Percentiles rank a stretch among this genome's conserved stretches.
These are phyloP conservation scores for Halesus radiatus DNA, from an alignment of 1,140 invertebrate genomes.

Conservation along the genomic window DNA sequence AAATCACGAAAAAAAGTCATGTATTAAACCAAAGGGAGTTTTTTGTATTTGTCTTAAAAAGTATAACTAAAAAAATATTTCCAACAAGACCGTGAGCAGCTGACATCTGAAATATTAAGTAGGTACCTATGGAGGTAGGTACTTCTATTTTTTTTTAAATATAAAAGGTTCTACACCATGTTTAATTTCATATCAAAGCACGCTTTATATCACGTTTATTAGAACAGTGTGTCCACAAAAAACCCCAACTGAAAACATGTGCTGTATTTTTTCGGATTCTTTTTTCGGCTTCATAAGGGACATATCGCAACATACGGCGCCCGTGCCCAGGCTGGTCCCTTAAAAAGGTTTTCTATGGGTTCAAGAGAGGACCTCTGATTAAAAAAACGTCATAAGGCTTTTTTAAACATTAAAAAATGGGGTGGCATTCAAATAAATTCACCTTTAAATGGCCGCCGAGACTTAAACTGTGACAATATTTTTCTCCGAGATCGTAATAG, in stretches of 20 bases:
- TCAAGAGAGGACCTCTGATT: conserved; percentile 30
- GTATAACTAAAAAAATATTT: no score
- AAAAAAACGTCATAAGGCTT: conserved; percentile 36
- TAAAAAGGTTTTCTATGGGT: conserved; percentile 45
- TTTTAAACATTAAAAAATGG: conserved; percentile 50
- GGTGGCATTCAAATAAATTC: conserved; percentile 52
- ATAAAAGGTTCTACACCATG: conserved; percentile 2
- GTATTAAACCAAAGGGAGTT: no score
- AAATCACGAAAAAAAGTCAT: no score
- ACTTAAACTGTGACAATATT: conserved; percentile 25
- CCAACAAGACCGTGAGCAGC: not conserved
- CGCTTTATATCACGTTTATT: conserved; percentile 31
- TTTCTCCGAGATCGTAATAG: not conserved
- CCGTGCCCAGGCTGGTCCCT: conserved; percentile 37
- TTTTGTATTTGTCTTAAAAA: no score
- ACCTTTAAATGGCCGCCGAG: conserved; percentile 45
- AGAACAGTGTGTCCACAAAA: conserved; percentile 35
- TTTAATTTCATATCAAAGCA: conserved; percentile 38
- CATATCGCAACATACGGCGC: conserved; percentile 52
- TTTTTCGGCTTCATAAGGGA: conserved; percentile 4
- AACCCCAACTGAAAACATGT: conserved; percentile 33
- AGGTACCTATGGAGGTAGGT: not conserved
- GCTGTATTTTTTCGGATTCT: not conserved
- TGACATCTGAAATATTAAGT: not conserved
- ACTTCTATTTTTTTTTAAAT: not conserved